Evolutionary conservation across 1,140 invertebrate species (phyloP), one percentile per base, ranked within the genome.

Genomic region (Nasonia giraulti): DNA sequence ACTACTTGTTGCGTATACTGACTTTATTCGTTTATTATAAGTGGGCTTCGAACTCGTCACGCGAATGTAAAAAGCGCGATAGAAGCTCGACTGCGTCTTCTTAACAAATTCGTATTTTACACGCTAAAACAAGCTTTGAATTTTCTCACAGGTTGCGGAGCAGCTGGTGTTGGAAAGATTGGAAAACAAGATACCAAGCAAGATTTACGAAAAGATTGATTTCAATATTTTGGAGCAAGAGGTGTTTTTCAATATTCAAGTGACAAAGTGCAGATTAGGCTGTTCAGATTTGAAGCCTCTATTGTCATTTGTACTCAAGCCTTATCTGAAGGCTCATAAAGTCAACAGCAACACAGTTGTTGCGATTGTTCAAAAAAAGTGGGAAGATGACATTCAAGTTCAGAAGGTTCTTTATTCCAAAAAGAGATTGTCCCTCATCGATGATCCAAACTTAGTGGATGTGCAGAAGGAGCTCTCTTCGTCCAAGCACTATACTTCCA

Each of bases 401-500:
- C n/a, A 80, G 47, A 85, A 85, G 69, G 10, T 79, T 73, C 17
- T 83, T 86, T 66, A 12, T 31, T 47, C 31, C 0, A 40, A 17
- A 47, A 74, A 79, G 17, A 6, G 62, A 2, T 10, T 85, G 5
- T 40, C 50, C 0, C 8, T 82, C 12, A 8, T 81, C 23, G 40
- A 23, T 44, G 44, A 80, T 17, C 11, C n/a, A 55, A 8, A 78
- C 5, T 47, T 1, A 27, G 74, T 23, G 4, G 23, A 79, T 17
- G 10, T 27, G 3, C 40, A 79, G 33, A 80, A 20, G 2, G 78
- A 87, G 68, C 87, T 87, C 76, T 23, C 80, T 1, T 79, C 76
- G 27, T 76, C 87, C 11, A 89, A 86, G 62, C 31, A 68, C 7
- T 89, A 89, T 55, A 79, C 87, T 74, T 85, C 85, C 8, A 85